Conservation (phyloP, 2,797 vertebrate genomes). For the Parambassis ranga region DNA sequence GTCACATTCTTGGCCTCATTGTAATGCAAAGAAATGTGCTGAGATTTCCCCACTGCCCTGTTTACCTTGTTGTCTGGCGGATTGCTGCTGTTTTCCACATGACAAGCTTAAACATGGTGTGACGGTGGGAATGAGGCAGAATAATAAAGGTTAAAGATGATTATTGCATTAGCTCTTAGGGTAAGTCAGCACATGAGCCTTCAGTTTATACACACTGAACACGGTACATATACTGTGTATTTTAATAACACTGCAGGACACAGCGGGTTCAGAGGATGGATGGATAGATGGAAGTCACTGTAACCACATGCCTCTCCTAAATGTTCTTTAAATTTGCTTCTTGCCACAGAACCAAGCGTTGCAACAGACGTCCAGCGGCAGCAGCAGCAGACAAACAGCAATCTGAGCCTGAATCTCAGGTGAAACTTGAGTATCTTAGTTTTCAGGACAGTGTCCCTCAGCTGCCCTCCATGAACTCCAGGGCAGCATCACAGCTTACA, state of each 20-base stretch:
- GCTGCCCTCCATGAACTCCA: slow-evolving; percentile 12
- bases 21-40: slow-evolving; percentile 41
- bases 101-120: background rate
- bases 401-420: slow-evolving; percentile 46
- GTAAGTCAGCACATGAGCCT: too few relatives aligned
- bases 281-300: too few relatives aligned
- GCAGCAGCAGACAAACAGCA: background rate
- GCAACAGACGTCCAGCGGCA: background rate
- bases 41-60: slow-evolving; percentile 9
- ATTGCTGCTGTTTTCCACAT: background rate
- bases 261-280: too few relatives aligned
- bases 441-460: slow-evolving; percentile 37
- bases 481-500: background rate
- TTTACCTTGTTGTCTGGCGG: slow-evolving; percentile 6
- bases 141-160: background rate
- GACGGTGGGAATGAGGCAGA: background rate
- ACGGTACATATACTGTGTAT: too few relatives aligned
- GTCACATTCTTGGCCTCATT: slow-evolving; percentile 38
- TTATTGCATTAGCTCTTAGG: too few relatives aligned
- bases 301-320: too few relatives aligned
- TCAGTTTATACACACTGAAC: too few relatives aligned
- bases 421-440: slow-evolving; percentile 38
- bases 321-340: too few relatives aligned
- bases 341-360: too few relatives aligned
- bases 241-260: too few relatives aligned